Base-by-base conservation (phyloP, 2,888 invertebrate genomes). In the Lysandra coridon region DNA sequence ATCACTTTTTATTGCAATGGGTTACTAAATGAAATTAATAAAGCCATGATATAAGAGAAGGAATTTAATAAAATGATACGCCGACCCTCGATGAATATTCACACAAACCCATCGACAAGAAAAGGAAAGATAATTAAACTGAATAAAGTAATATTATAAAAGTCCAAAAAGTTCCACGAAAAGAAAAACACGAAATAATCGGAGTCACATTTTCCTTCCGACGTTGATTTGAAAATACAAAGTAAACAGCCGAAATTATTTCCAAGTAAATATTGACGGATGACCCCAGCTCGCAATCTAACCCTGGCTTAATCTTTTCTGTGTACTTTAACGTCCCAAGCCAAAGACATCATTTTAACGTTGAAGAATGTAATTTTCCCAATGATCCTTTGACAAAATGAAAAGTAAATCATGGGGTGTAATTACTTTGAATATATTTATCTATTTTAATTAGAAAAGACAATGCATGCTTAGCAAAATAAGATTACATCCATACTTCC, bases 251-350 rank as follows among this genome's bases (percentile, higher is more conserved):
- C 83, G 83, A 87, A 87, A 88, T 88, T 87, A 86, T 86, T 85
- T 85, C 85, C 84, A 86, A 86, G 87, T 86, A 89, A 89, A 89
- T 89, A 89, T 89, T 89, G 85, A 87, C 85, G 83, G 86, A 85
- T 86, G 86, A 83, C 86, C 84, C 83, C 37, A 81, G 81, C 80
- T 81, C 79, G 79, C 78, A 80, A 82, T 80, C 82, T 83, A 75
- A 77, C 78, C 81, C 82, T 79, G 85, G 85, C 85, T 85, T 83
- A 84, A 86, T 86, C 86, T 86, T 88, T 87, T 85, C 85, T 84
- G 81, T 84, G 82, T 84, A 82, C 81, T 82, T 82, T 82, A 81
- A 80, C 80, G 75, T 79, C 81, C 83, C 83, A 80, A 84, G 84
- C 82, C 80, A 82, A 81, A 81, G 80, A 82, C 81, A 79, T 80